Base-by-base conservation (phyloP, 2,888 invertebrate genomes). In the Apantesis nais region DNA sequence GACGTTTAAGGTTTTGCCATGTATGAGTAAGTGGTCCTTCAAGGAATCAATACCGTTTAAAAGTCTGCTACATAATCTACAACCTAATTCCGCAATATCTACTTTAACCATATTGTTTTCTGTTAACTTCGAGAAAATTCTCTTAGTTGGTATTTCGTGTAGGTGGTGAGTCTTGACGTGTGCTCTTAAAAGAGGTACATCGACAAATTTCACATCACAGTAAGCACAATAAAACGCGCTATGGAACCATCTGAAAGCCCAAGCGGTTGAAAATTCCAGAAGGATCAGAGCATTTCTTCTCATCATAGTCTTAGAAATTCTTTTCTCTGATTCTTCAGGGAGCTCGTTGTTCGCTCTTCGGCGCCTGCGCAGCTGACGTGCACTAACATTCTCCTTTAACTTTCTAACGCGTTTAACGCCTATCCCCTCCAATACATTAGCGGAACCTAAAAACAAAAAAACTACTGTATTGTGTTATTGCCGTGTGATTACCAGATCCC, bases 41-140 rank as follows among this genome's bases (percentile, higher is more conserved):
- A 94, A 81, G 60, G 77, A 74, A 14, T 92, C 89, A 63, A 94
- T 78, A 29, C 80, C 82, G 25, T 85, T 82, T 7, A 93, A 66
- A 41, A 74, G 39, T n/a, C 78, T 73, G 65, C 83, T 79, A 76
- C 95, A 95, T 2, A 93, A 60, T 58, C 89, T 89, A 81, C 95
- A 95, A 25, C 78, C 83, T 11, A 94, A 83, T 67, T 90, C 84
- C 0, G 89, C 83, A 37, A 94, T 85, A 58, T 95, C 94, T n/a
- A 94, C 85, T 87, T 95, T 95, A 3, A 94, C 85, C 93, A 93
- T 91, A 74, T 94, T 94, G 74, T 94, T 94, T 85, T 94, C 94
- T 2, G 86, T 91, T 2, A 94, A 80, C 78, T 95, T 95, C 0
- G 91, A 83, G 74, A 94, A 95, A 25, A 95, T 83, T 72, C 77